phyloP scores from a whole-genome alignment of 1,140 invertebrate species.

The Drosophila rufa region DNA sequence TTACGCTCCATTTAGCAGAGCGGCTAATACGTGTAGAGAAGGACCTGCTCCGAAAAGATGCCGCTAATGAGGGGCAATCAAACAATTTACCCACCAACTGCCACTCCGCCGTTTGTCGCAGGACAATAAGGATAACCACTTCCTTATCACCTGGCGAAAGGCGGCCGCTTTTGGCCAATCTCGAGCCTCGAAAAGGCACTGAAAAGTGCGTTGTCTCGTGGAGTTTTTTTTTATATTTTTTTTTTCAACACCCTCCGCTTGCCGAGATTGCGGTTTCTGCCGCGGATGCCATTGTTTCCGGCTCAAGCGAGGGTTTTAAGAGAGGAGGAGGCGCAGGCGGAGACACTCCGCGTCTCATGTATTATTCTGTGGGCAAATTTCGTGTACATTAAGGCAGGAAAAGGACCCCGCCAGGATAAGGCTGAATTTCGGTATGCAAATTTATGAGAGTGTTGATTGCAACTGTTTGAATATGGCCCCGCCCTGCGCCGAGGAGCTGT shows the following conservation, averaged over 20 bases:
- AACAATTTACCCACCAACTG: slow-evolving; percentile 36
- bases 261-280: slow-evolving; percentile 20
- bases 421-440: slow-evolving; percentile 74
- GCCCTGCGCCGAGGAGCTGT: slow-evolving; percentile 7
- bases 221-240: background rate
- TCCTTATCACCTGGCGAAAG: slow-evolving; percentile 44
- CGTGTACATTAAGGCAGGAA: slow-evolving; percentile 65
- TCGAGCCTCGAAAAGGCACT: slow-evolving; percentile 19
- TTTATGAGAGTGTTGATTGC: slow-evolving; percentile 82
- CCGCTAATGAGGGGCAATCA: slow-evolving; percentile 62
- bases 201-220: slow-evolving; percentile 51
- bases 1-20: slow-evolving; percentile 32
- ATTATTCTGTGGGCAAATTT: slow-evolving; percentile 74
- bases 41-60: background rate
- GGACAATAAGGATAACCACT: slow-evolving; percentile 53
- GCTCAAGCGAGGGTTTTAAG: slow-evolving; percentile 62
- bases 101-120: slow-evolving; percentile 21
- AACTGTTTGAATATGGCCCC: slow-evolving; percentile 57
- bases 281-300: slow-evolving; percentile 39
- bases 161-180: slow-evolving; percentile 19
- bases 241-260: slow-evolving; percentile 9
- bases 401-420: slow-evolving; percentile 52
- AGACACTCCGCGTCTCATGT: slow-evolving; percentile 59
- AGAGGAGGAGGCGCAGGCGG: slow-evolving; percentile 22
- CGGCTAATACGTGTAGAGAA: slow-evolving; percentile 30